phyloP scores from a whole-genome alignment of 2,888 invertebrate species.

The Amorpha juglandis region DNA sequence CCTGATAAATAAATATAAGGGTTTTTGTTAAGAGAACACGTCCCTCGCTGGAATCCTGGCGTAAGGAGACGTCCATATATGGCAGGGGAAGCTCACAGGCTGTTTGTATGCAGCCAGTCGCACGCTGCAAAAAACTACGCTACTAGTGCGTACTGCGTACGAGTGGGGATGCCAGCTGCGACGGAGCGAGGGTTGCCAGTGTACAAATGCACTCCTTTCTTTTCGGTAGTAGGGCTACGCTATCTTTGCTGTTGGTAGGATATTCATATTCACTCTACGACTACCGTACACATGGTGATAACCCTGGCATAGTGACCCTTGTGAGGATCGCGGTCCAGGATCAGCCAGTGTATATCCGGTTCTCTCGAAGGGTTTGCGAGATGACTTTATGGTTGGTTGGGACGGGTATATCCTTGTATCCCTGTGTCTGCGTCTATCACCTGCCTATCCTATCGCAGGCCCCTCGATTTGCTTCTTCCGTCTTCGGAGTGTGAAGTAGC shows the following conservation, averaged over 20 bases:
- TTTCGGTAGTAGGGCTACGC: not conserved
- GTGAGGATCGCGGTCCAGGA: too few relatives aligned
- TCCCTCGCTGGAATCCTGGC: conserved; percentile 73
- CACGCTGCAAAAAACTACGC: conserved; percentile 74
- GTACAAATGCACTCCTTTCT: not conserved
- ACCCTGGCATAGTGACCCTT: too few relatives aligned
- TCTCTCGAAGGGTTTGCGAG: too few relatives aligned
- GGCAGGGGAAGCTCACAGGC: conserved; percentile 70
- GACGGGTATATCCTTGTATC: too few relatives aligned
- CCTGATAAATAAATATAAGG: conserved; percentile 77
- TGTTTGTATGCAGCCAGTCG: conserved; percentile 68
- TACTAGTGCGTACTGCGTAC: conserved; percentile 69
- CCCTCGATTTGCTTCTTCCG: too few relatives aligned
- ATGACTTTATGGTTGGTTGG: too few relatives aligned
- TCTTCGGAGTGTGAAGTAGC: too few relatives aligned
- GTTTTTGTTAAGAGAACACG: conserved; percentile 75
- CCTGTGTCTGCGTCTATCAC: too few relatives aligned
- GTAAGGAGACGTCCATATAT: conserved; percentile 72
- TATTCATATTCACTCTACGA: too few relatives aligned
- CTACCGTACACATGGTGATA: too few relatives aligned
- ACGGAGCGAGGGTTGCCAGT: conserved; percentile 35
- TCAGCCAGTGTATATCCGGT: too few relatives aligned
- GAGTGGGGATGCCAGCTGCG: conserved; percentile 62
- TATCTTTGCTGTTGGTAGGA: not conserved
- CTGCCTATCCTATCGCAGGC: too few relatives aligned